A percentile compares a stretch with the other conserved stretches of the same genome.
Evolutionary conservation across 2,797 vertebrate species (phyloP).

Genomic region (Syndactyla subalaris): DNA sequence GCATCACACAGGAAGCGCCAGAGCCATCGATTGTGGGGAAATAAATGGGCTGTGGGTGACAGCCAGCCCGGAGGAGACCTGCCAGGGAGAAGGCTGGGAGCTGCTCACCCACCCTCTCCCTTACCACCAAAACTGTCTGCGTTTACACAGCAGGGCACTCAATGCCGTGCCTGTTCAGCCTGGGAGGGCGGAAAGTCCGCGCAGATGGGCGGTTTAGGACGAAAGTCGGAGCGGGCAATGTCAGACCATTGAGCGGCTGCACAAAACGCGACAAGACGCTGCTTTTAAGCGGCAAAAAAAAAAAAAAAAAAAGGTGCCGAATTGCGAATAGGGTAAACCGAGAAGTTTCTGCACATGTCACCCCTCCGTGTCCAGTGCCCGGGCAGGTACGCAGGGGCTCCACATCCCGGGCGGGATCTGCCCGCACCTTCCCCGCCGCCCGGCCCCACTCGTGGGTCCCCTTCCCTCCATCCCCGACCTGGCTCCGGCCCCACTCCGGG

Average conservation of each 20-base stretch:
- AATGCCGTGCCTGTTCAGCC: background rate
- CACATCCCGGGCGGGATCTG: background rate
- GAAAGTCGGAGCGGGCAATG: background rate
- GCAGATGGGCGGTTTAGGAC: background rate
- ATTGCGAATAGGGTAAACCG: background rate
- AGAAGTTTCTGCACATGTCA: rapidly evolving
- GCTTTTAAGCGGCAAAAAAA: background rate
- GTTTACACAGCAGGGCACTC: background rate
- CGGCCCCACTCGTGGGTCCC: background rate
- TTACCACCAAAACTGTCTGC: background rate
- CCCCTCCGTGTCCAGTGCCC: background rate
- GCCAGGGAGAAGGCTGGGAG: background rate
- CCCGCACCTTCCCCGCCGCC: background rate
- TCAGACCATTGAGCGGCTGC: rapidly evolving
- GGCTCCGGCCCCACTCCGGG: background rate
- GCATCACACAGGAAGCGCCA: background rate
- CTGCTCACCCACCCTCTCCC: background rate
- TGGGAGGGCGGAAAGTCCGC: background rate
- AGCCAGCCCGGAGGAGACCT: background rate
- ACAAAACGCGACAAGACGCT: background rate
- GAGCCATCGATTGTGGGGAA: background rate
- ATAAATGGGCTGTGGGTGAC: background rate
- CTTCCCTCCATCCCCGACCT: background rate
- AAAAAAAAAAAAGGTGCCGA: background rate
- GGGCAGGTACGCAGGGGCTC: background rate